phyloP scores from a whole-genome alignment of 2,113 vertebrate species.

The Cacatua alba region DNA sequence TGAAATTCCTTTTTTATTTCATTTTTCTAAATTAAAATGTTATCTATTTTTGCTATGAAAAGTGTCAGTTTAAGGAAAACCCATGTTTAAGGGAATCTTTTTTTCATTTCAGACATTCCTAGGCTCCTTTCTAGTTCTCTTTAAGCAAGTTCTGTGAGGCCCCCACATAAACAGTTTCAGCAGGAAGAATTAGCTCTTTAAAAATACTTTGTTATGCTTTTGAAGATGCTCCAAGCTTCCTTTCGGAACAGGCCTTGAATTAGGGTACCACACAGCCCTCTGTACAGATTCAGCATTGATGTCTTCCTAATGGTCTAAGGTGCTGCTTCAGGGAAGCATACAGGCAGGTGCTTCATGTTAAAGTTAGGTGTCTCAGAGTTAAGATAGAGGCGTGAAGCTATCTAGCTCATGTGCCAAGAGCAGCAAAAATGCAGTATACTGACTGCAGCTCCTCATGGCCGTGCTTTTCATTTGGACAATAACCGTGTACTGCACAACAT shows the following conservation, averaged over 20 bases:
- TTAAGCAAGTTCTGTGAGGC: neutral
- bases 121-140: neutral
- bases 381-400: neutral
- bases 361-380: neutral
- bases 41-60: neutral
- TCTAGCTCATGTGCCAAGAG: neutral
- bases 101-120: neutral
- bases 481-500: neutral
- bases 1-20: neutral
- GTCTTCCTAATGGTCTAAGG: neutral
- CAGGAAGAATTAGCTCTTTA: neutral
- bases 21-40: neutral
- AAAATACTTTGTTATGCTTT: neutral
- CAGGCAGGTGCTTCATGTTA: neutral
- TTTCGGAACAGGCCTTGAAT: neutral
- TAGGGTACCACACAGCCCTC: neutral
- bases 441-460: neutral
- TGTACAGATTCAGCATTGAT: accelerated
- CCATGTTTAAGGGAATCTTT: neutral
- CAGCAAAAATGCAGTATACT: neutral
- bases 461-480: neutral
- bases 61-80: neutral
- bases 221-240: neutral
- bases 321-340: neutral
- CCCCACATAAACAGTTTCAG: neutral